Base-by-base conservation (phyloP, 2,113 vertebrate genomes). In the Leuciscus idus region DNA sequence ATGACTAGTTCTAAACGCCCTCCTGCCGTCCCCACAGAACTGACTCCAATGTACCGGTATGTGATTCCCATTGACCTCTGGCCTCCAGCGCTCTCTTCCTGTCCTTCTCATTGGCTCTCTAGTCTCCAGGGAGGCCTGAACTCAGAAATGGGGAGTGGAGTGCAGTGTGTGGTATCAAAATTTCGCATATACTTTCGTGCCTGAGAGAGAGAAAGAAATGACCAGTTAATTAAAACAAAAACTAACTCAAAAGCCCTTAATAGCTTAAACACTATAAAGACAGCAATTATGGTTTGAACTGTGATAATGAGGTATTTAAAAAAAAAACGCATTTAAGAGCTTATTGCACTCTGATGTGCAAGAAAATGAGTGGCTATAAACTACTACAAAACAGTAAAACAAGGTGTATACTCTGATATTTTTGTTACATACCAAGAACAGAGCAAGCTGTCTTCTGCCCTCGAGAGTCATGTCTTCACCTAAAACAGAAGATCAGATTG, bases 81-180 rank as follows among this genome's bases (percentile, higher is more conserved):
- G 43, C 81, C 48, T 50, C 59, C 59, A 43, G 19, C 4, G 26
- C 48, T 23, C 50, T 73, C 85, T 28, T 78, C 33, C 70, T 5
- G 15, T 85, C 23, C 4, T 39, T 36, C 61, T 77, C 36, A 48
- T 13, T 61, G 13, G 55, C 10, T 21, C 52, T 52, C 89, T 93
- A 97, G 95, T 86, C 89, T 94, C 96, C 96, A 97, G 75, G 97
- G 96, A 28, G 93, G 88, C 48, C 94, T 95, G 90, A 98, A 97
- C 88, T 96, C 95, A 0, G 94, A 93, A 85, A 94, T 89, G 0
- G 97, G 97, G 12, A 98, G 96, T 0, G 97, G 97, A 73, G 96
- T 96, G 91, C 97, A 98, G 90, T 98, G 97, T 1, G 96, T 97
- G 0, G 95, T 93, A 76, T 97, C 97, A 17, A 98, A 97, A 91